phyloP scores from a whole-genome alignment of 1,140 invertebrate genomes.

The Anadara kagoshimensis region DNA sequence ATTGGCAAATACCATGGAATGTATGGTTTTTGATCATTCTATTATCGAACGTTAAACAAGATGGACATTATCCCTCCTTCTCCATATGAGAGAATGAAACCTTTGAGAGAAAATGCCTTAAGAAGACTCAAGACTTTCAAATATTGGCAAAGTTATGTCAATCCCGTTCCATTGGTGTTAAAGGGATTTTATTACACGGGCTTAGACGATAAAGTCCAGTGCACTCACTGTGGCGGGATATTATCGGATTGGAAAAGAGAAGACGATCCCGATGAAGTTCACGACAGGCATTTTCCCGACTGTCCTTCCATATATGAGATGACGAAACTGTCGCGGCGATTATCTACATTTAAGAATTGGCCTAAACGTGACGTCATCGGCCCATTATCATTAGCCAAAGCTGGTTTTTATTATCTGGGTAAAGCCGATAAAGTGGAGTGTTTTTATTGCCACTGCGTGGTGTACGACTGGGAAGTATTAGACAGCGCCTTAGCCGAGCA shows the following conservation, averaged over 20 bases:
- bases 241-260: not conserved
- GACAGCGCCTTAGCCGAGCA: not conserved
- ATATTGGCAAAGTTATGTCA: conserved; percentile 80
- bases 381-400: not conserved
- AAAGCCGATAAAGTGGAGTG: not conserved
- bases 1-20: too few relatives aligned
- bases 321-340: not conserved
- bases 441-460: not conserved
- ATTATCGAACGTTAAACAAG: too few relatives aligned
- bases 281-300: not conserved
- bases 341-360: not conserved
- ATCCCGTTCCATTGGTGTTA: conserved; percentile 83
- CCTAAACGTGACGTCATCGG: not conserved
- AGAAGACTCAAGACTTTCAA: conserved; percentile 79
- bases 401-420: not conserved
- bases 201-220: conserved; percentile 80
- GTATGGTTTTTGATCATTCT: too few relatives aligned
- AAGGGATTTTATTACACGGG: conserved; percentile 85
- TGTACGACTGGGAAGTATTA: not conserved
- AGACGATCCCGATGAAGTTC: not conserved
- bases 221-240: not conserved
- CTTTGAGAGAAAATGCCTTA: conserved; percentile 20
- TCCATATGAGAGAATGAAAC: conserved; percentile 29
- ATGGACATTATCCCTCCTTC: conserved; percentile 10
- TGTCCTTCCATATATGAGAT: not conserved